Percentiles rank a stretch among this genome's conserved stretches.
These are phyloP conservation scores for Porphyrio hochstetteri DNA, from an alignment of 2,113 vertebrate species.

Conservation along the genomic window DNA sequence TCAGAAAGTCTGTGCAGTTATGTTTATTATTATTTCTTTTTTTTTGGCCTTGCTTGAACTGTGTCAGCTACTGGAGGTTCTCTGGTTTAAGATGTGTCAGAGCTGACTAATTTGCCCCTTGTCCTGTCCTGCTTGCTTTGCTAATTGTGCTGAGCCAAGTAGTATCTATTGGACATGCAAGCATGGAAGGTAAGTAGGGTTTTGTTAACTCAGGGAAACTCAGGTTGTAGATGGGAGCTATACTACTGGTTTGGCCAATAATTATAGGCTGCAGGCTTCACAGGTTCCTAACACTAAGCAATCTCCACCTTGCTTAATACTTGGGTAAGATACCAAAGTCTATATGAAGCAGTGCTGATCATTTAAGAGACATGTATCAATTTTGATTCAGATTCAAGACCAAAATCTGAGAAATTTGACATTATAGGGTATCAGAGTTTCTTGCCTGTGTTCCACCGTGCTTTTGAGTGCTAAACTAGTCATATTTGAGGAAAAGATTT, in stretches of 20 bases:
- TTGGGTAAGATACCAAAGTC: neutral
- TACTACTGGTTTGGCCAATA: neutral
- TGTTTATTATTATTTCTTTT: neutral
- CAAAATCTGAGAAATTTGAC: neutral
- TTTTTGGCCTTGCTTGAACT: neutral
- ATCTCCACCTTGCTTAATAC: neutral
- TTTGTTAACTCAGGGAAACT: slow-evolving; percentile 1
- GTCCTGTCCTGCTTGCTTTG: neutral
- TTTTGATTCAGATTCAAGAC: neutral
- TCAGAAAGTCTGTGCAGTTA: neutral
- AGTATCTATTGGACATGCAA: neutral
- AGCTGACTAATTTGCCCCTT: neutral
- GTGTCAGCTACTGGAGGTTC: neutral
- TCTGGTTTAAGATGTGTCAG: neutral
- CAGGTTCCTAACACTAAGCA: neutral
- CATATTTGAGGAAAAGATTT: neutral
- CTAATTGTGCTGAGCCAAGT: slow-evolving; percentile 4
- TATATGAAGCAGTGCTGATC: neutral
- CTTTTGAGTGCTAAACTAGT: neutral
- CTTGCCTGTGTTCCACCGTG: neutral
- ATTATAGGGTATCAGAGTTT: neutral
- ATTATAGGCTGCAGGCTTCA: slow-evolving; percentile 28
- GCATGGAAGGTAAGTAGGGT: neutral
- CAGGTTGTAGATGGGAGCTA: neutral
- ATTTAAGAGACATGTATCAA: neutral